Conservation (phyloP, 2,888 invertebrate species). For the Nemurella pictetii region DNA sequence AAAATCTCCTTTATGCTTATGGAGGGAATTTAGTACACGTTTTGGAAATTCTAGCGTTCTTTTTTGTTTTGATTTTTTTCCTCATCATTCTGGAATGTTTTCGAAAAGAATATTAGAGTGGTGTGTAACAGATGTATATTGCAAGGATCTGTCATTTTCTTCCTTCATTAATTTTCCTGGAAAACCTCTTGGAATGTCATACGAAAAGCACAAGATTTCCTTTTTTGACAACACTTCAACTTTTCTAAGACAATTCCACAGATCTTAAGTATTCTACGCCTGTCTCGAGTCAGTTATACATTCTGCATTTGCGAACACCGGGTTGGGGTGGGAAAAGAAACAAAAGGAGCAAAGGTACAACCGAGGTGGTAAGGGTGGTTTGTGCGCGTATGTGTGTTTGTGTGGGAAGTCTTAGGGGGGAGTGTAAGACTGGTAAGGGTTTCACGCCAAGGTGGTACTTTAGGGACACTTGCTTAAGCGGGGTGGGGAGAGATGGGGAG, state of each 20-base stretch:
- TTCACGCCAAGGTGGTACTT: conserved; percentile 9
- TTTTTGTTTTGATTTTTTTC: neutral
- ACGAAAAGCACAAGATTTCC: neutral
- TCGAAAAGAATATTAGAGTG: neutral
- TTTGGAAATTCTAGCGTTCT: neutral
- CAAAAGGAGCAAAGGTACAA: neutral
- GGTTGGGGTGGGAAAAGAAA: too few relatives aligned
- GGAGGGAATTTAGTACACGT: neutral
- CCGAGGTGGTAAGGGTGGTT: neutral
- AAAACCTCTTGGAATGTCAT: neutral
- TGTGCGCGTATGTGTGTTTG: too few relatives aligned
- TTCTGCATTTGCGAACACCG: neutral
- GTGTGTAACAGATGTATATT: neutral
- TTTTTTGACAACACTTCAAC: neutral
- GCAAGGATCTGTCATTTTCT: neutral
- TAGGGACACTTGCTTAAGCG: conserved; percentile 3
- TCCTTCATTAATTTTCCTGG: neutral
- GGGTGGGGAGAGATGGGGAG: neutral
- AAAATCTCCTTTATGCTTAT: neutral
- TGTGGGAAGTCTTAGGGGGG: neutral
- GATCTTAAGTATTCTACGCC: neutral
- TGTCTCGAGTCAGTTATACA: neutral
- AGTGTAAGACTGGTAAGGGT: neutral
- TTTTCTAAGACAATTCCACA: neutral
- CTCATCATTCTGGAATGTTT: neutral